Base-by-base conservation (phyloP, 2,888 invertebrate genomes). In the Hololepta plana region DNA sequence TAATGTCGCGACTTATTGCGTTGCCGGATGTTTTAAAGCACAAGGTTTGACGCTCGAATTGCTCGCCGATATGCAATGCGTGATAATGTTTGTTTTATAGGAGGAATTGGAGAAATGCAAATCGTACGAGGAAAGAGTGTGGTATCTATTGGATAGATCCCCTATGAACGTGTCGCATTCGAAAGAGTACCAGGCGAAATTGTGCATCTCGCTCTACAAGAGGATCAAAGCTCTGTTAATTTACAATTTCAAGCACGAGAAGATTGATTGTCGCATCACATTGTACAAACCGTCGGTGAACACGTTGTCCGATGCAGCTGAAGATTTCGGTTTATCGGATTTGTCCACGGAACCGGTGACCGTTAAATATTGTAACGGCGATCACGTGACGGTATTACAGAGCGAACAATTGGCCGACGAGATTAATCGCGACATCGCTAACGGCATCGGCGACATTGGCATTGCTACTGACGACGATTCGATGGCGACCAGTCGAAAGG, bases 371-470 rank as follows among this genome's bases (percentile, higher is more conserved):
- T 53, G 75, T n/a, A 73, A 76, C 40, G 81, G 80, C 6, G 73
- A 73, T 43, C 81, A 82, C 40, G 47, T 64, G 0, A 67, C 67
- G 19, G 72, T 81, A 39, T 43, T 80, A 36, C 68, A 75, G 7
- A 73, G 69, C 40, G 58, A 62, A 25, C 64, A 65, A 36, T 53
- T 70, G 23, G 62, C 69, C 1, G 59, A 67, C 32, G 55, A 68
- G n/a, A 66, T 75, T 14, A 71, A 70, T 15, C n/a, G n/a, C n/a
- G n/a, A n/a, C n/a, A n/a, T n/a, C n/a, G n/a, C n/a, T n/a, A 3
- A 10, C n/a, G 15, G 10, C 4, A 67, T 76, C 38, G 64, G 66
- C 22, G 30, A 33, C 2, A 26, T 23, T 10, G n/a, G 30, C 3
- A 24, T 24, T 4, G 24, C 28, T 1, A 23, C 31, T n/a, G 26